Conservation (phyloP, 2,113 vertebrate genomes). For the Elachura formosa region DNA sequence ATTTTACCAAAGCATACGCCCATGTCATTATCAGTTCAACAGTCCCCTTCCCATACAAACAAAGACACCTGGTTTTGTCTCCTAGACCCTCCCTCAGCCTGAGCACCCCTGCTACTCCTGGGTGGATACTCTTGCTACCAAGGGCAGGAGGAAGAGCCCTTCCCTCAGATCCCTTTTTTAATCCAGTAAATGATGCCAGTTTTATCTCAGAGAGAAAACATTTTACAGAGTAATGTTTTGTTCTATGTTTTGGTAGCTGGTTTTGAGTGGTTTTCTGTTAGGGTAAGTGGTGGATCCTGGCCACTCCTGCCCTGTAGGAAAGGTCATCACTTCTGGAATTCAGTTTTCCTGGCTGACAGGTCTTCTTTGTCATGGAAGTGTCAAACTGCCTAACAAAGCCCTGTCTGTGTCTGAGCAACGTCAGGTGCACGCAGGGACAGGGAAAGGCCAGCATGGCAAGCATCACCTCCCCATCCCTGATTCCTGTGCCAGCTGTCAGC, state of each 20-base stretch:
- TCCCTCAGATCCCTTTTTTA: neutral
- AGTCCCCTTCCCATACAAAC: neutral
- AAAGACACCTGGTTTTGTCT: neutral
- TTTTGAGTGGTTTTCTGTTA: neutral
- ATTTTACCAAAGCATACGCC: neutral
- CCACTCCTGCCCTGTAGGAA: neutral
- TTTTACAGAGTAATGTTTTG: neutral
- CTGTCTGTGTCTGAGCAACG: rapidly evolving
- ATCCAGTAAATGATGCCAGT: neutral
- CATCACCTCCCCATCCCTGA: neutral
- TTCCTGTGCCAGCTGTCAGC: neutral
- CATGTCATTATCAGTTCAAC: neutral
- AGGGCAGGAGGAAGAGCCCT: neutral
- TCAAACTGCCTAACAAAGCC: neutral
- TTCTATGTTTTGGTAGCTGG: neutral
- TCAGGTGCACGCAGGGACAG: neutral
- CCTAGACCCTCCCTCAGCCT: neutral
- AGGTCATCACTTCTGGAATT: neutral
- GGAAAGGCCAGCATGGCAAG: neutral
- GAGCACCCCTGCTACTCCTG: neutral
- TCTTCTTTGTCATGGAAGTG: neutral
- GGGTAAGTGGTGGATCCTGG: neutral
- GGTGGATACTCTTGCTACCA: neutral
- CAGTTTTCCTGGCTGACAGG: neutral
- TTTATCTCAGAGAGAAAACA: neutral